Percentiles rank a stretch among this genome's conserved stretches.
Conservation (phyloP, 2,888 invertebrate species). For the Ophioninae sp. region DNA sequence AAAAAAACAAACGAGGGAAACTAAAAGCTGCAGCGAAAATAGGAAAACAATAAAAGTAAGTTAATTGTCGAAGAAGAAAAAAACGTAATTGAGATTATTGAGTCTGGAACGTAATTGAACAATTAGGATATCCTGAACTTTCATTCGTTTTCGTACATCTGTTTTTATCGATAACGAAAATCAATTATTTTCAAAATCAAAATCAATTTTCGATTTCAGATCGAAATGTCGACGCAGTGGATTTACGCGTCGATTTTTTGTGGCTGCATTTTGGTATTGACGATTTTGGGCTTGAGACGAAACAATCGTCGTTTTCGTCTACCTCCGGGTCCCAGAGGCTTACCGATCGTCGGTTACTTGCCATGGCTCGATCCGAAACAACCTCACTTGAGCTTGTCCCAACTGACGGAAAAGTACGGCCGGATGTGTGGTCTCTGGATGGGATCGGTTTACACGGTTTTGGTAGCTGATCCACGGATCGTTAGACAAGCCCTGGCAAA, state of each 20-base stretch:
- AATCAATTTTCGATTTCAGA: slow-evolving; percentile 28
- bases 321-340: slow-evolving; percentile 91
- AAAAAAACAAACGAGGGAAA: too few species aligned
- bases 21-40: neutral
- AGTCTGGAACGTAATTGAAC: neutral
- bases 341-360: slow-evolving; percentile 91
- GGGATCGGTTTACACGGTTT: slow-evolving; percentile 89
- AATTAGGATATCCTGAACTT: neutral
- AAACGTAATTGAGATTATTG: too few species aligned
- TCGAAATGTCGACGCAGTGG: slow-evolving; percentile 15
- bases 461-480: slow-evolving; percentile 88
- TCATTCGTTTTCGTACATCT: neutral
- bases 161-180: neutral
- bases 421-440: slow-evolving; percentile 88
- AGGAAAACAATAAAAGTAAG: neutral
- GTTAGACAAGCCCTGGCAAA: slow-evolving; percentile 88
- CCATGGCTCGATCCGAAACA: slow-evolving; percentile 86
- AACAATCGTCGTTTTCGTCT: slow-evolving; percentile 80
- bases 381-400: slow-evolving; percentile 88
- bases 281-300: slow-evolving; percentile 67
- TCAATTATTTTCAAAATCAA: neutral
- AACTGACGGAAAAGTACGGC: slow-evolving; percentile 87
- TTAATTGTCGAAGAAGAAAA: neutral
- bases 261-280: slow-evolving; percentile 30
- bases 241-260: slow-evolving; percentile 29